Conservation (phyloP, 2,888 invertebrate genomes). For the Acanthosepion pharaonis region DNA sequence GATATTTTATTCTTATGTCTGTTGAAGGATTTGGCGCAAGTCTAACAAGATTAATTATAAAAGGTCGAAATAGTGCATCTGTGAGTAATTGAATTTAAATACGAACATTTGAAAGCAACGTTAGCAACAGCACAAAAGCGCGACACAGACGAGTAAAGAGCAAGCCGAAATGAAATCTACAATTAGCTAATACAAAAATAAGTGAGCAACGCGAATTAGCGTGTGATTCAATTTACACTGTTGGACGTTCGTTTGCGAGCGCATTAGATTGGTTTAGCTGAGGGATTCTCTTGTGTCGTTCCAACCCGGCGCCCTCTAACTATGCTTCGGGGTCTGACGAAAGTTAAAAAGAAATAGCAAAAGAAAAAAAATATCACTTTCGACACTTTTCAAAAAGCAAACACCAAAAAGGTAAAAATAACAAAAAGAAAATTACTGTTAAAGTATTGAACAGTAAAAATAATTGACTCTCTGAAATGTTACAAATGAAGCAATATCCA, state of each 20-base stretch:
- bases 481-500: neutral
- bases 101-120: neutral
- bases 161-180: neutral
- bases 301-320: too few relatives aligned
- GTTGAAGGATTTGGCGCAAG: slow-evolving; percentile 4
- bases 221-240: neutral
- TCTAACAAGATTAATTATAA: slow-evolving; percentile 4
- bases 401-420: too few relatives aligned
- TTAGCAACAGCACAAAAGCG: neutral
- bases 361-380: too few relatives aligned
- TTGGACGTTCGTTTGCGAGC: neutral
- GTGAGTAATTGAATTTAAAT: slow-evolving; percentile 13
- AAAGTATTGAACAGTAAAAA: too few relatives aligned
- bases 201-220: slow-evolving; percentile 4
- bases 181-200: slow-evolving; percentile 33
- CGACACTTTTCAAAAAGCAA: too few relatives aligned
- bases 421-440: too few relatives aligned
- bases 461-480: neutral
- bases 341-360: too few relatives aligned
- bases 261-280: too few relatives aligned
- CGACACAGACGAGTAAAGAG: neutral
- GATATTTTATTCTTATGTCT: neutral
- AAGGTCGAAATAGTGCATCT: neutral
- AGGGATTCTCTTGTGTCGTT: too few relatives aligned
- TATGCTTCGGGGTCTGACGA: too few relatives aligned